Conservation (phyloP, 2,888 invertebrate genomes). For the Nineta flava region DNA sequence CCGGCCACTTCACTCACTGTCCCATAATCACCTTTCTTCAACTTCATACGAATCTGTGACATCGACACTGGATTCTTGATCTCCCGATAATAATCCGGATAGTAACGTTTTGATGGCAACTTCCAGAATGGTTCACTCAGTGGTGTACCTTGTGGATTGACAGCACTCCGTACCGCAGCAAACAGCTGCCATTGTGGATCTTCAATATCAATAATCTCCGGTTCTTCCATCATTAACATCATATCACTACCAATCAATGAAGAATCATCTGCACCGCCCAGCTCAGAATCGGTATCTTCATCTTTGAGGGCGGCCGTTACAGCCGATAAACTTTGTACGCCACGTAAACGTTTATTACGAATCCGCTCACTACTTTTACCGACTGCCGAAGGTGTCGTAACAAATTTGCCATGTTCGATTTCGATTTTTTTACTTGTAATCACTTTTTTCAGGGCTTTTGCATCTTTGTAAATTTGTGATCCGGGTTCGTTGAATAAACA, state of each 20-base stretch:
- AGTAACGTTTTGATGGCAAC: conserved; percentile 75
- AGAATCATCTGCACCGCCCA: conserved; percentile 36
- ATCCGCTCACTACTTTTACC: conserved; percentile 56
- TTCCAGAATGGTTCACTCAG: conserved; percentile 87
- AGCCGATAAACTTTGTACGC: conserved; percentile 36
- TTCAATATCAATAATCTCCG: conserved; percentile 35
- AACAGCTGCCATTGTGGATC: conserved; percentile 85
- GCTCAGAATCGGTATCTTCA: conserved; percentile 46
- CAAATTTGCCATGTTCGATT: conserved; percentile 49
- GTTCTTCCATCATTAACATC: conserved; percentile 17
- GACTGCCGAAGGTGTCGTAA: conserved; percentile 21
- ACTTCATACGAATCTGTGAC: conserved; percentile 73
- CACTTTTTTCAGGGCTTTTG: conserved; percentile 76
- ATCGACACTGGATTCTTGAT: conserved; percentile 92
- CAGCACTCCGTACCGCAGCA: conserved; percentile 57
- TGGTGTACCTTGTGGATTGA: conserved; percentile 50
- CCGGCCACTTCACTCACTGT: conserved; percentile 79
- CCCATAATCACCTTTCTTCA: conserved; percentile 67
- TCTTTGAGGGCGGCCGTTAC: conserved; percentile 41
- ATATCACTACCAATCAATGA: too few relatives aligned
- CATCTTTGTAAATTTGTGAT: conserved; percentile 91
- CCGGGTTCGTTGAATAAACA: conserved; percentile 93
- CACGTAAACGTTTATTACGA: conserved; percentile 38
- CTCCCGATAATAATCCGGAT: conserved; percentile 95
- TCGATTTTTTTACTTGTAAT: conserved; percentile 52